Evolutionary conservation across 2,888 invertebrate genomes (phyloP), one percentile per base, ranked within the genome.

Genomic region (Bimastos eiseni): DNA sequence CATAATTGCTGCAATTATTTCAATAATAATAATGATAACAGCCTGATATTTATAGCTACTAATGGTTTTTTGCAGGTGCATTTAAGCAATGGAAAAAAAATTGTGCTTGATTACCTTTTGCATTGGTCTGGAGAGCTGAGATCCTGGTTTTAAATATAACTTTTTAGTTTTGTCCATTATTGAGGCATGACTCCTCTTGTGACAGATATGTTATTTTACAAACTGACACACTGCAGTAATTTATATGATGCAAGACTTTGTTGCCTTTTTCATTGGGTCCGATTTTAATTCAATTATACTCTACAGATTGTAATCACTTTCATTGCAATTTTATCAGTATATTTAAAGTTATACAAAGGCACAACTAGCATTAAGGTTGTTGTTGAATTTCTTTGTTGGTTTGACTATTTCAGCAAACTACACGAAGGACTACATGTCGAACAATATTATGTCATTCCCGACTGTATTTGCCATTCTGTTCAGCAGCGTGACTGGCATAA

Each of bases 401-500:
- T n/a, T 33, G 11, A 89, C 41, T 13, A 34, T 92, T 92, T 34
- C 92, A 95, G 95, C 93, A 41, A 91, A 95, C 91, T 96, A 94
- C 93, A 94, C 95, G 0, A 97, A 97, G 95, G 96, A 96, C 93
- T 99, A 99, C 94, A 97, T 97, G 2, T 95, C 96, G 1, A 93
- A 93, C 13, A 93, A 93, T 8, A 93, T 96, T 93, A 97, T 97
- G 90, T 97, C 97, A 94, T 99, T 99, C 95, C 97, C 98, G 0
- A 97, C 97, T 0, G 98, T 99, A 30, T 99, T 99, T 95, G 99
- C 99, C 88, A 99, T 99, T 21, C 96, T 99, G 49, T 99, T 99
- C 95, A 98, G 98, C 37, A 99, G 99, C 33, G 98, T 99, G 4
- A 99, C 99, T 0, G 99, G 99, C 3, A 98, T 99, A 92, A 99